Base-by-base conservation (phyloP, 2,113 vertebrate genomes). In the pig (Sus scrofa) region DNA sequence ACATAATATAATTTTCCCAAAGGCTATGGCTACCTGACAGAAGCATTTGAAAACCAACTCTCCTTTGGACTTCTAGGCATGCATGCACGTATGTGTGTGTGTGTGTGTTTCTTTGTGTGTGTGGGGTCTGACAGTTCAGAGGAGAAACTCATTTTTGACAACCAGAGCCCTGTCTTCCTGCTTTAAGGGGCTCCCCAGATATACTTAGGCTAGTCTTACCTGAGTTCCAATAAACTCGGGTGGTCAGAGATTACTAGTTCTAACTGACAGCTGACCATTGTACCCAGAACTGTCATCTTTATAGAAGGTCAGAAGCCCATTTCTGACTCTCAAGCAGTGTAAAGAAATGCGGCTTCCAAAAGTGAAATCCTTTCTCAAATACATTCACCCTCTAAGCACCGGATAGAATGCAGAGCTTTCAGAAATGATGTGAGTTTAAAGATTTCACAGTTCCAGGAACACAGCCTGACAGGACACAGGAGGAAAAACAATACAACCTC, bases 1-100 rank as follows among this genome's bases (percentile, higher is more conserved):
- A 86, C 16, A 73, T 13, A 94, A 89, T 74, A 75, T 50, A 86
- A 86, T 84, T 93, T 95, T 89, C 52, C 79, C 60, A 85, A 78
- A 95, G 86, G 73, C 30, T 60, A 27, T 54, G 81, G 60, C 81
- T 78, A 90, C 32, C 65, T 85, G 74, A 95, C 58, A 89, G 60
- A 81, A 85, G n/a, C 37, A 83, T 93, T 73, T 86, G 77, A 78
- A 96, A 93, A 75, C 24, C 24, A 79, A 75, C 9, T 70, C 6
- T 34, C 60, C 60, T 73, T 87, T 84, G 67, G 84, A 60, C 19
- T 56, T 56, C 18, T 15, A 74, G 70, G 44, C 18, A 22, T 0
- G 27, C 19, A 4, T 54, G 20, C 37, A 15, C n/a, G 52, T 12
- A 22, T 19, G 50, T n/a, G 62, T 4, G 30, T 67, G 58, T n/a